A percentile compares a stretch with the other conserved stretches of the same genome.
Conservation (phyloP, 92 coral and sea anemone species). For the Palythoa caribaeorum region DNA sequence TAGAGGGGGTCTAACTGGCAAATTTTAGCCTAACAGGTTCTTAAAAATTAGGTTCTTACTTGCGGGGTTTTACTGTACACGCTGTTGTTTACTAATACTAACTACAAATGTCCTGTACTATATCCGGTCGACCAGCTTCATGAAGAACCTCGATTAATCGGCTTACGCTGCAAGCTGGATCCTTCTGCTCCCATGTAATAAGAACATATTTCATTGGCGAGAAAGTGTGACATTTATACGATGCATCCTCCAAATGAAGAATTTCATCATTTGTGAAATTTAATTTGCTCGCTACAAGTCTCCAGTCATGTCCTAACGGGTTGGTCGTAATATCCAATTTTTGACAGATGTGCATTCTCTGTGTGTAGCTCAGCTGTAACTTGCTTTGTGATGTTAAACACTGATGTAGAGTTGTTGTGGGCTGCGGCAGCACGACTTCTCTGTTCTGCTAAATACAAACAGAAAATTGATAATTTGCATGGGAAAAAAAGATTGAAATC, state of each 20-base stretch:
- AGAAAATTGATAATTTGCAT: conserved; percentile 9
- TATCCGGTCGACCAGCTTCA: conserved; percentile 75
- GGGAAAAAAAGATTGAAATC: neutral
- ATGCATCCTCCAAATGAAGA: conserved; percentile 62
- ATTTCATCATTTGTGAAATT: conserved; percentile 79
- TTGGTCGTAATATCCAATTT: conserved; percentile 64
- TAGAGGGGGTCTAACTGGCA: no score
- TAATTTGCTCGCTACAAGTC: conserved; percentile 81
- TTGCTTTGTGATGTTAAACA: neutral
- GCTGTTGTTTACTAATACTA: neutral
- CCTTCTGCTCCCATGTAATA: conserved; percentile 79
- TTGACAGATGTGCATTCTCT: conserved; percentile 63
- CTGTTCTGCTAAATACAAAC: neutral
- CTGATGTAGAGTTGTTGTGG: neutral
- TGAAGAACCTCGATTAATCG: conserved; percentile 64
- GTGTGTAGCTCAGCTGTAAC: conserved; percentile 48
- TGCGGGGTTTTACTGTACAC: no score
- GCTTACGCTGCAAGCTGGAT: conserved; percentile 70
- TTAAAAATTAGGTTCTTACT: no score
- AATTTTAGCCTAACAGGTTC: no score
- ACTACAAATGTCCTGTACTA: conserved; percentile 52
- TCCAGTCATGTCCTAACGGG: conserved; percentile 77
- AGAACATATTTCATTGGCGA: conserved; percentile 88
- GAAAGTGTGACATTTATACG: conserved; percentile 58
- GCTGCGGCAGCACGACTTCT: neutral